Evolutionary conservation across 2,113 vertebrate genomes (phyloP), one percentile per base, ranked within the genome.

Genomic region (Alces alces): DNA sequence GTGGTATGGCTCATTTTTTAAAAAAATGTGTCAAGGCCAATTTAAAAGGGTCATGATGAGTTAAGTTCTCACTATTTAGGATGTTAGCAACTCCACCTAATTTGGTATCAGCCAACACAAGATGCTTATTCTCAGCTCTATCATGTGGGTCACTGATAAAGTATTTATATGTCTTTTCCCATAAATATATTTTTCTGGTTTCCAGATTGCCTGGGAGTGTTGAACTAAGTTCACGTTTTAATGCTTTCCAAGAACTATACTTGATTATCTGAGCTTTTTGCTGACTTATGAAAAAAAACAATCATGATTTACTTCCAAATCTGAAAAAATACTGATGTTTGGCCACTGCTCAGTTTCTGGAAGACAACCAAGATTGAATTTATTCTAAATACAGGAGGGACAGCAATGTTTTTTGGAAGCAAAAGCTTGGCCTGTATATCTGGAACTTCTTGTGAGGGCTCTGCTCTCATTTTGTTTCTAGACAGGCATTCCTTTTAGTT

Each of bases 281-380:
- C 45, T 0, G 1, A 83, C 15, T 83, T 86, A 61, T 14, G 17
- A 94, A 93, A 94, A 70, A n/a, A 96, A 96, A 84, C 14, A 80
- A 94, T 91, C 80, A 93, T 17, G 19, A 89, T 91, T 95, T 91
- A 70, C 60, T 96, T 91, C 91, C 88, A 96, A 66, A 96, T 96
- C 91, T 91, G 82, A 97, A 97, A 94, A 96, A 98, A 96, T 79
- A 78, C 52, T 86, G 84, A 80, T 86, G 55, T 94, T 94, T 97
- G 87, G 82, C 88, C 27, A 43, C 36, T 43, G 36, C 54, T 88
- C 43, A 17, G 58, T n/a, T 89, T 39, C 90, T 97, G 96, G 95
- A 96, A 89, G 25, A 64, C 76, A 94, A 94, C 94, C 92, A 96
- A 84, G 23, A 73, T 28, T n/a, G 39, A 86, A 82, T 95, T 97